Evolutionary conservation across 1,140 invertebrate genomes (phyloP).

Genomic region (Zophobas morio): DNA sequence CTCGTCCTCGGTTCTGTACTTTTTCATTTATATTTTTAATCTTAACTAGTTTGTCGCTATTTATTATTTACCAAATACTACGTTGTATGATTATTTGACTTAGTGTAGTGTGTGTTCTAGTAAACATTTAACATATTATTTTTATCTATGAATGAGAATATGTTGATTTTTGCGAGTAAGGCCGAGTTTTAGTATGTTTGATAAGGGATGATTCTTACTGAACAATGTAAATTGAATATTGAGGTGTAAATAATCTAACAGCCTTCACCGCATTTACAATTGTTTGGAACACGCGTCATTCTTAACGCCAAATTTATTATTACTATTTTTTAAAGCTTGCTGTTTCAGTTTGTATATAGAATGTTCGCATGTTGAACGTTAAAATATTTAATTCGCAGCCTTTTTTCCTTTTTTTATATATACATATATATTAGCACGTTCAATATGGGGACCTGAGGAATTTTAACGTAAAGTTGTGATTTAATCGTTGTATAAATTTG

Average conservation of each 20-base stretch:
- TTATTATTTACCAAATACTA: constrained; percentile 61
- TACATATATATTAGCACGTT: constrained; percentile 43
- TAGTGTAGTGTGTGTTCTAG: constrained; percentile 61
- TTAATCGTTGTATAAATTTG: constrained; percentile 60
- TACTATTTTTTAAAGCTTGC: constrained; percentile 49
- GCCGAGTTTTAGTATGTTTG: constrained; percentile 52
- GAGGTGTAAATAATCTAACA: constrained; percentile 45
- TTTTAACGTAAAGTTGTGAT: constrained; percentile 58
- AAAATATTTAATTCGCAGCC: constrained; percentile 37
- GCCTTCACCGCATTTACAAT: constrained; percentile 45
- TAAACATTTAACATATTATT: constrained; percentile 55
- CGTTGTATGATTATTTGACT: constrained; percentile 58
- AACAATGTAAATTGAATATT: constrained; percentile 45
- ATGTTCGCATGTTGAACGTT: constrained; percentile 48
- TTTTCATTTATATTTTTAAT: constrained; percentile 55
- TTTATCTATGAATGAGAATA: constrained; percentile 43
- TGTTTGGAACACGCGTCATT: constrained; percentile 33
- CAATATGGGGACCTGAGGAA: constrained; percentile 43
- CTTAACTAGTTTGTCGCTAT: constrained; percentile 58
- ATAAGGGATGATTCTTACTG: constrained; percentile 49
- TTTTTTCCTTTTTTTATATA: constrained; percentile 42
- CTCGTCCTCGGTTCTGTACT: constrained; percentile 58
- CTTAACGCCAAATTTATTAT: constrained; percentile 45
- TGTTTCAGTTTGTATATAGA: constrained; percentile 49
- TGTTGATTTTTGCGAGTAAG: constrained; percentile 51